Evolutionary conservation across 2,888 invertebrate species (phyloP), one percentile per base, ranked within the genome.

Genomic region (Hypena proboscidalis): DNA sequence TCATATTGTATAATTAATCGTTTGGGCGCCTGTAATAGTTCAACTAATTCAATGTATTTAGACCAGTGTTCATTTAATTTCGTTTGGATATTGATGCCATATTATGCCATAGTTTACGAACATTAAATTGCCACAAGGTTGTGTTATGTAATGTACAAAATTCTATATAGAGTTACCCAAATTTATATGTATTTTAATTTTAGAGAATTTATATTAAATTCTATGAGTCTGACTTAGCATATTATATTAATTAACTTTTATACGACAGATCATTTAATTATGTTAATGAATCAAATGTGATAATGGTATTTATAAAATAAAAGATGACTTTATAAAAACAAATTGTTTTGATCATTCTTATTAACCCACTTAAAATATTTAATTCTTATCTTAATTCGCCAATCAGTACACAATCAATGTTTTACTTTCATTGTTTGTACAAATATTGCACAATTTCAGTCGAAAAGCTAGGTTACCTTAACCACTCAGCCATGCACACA

Each of bases 171-270:
- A n/a, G 89, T 90, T 90, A 89, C 89, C 90, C 80, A 83, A 83
- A 85, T 76, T 80, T 44, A 58, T 74, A 68, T 75, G 72, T 81
- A 78, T 68, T 69, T 58, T 76, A 74, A 74, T 78, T n/a, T 71
- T 76, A 75, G 75, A 79, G 80, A 83, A 83, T 85, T 85, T 87
- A 87, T 86, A 85, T 86, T 84, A 82, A 86, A 86, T 86, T 88
- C 85, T 84, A 80, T 78, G 82, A 88, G 87, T 88, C 87, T 88
- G 87, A 87, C 70, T 85, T 85, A 86, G 82, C 66, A 68, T 83
- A 74, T 64, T 76, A 69, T 74, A 70, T 74, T 75, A 82, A 72
- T 70, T 75, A 82, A 72, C 70, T 75, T 82, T 79, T 74, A 74
- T 74, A 74, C 74, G 74, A 83, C 78, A 83, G 71, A 85, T 81